These are phyloP conservation scores for Gambelia wislizenii DNA, from an alignment of 2,797 vertebrate genomes.

Conservation along the genomic window DNA sequence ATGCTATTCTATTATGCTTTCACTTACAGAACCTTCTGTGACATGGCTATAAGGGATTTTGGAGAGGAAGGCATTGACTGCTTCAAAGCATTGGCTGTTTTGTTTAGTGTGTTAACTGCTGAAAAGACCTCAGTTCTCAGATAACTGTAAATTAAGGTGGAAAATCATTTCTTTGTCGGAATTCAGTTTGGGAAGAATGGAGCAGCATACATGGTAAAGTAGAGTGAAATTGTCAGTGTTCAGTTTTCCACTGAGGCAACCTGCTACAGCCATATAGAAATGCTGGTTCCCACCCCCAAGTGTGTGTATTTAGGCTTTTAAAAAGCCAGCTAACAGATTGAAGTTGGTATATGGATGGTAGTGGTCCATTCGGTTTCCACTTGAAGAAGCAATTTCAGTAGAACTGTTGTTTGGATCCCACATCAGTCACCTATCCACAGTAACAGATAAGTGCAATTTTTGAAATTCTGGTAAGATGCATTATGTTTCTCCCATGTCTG, in stretches of 20 bases:
- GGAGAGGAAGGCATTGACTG: not conserved
- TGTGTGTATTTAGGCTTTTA: not conserved
- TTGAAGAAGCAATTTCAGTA: not conserved
- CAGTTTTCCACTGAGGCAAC: not conserved
- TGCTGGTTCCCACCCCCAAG: accelerated
- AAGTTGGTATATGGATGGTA: not conserved
- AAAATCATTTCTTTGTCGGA: not conserved
- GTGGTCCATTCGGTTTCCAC: not conserved
- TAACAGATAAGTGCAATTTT: not conserved
- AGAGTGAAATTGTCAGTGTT: not conserved
- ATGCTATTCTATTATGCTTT: not conserved
- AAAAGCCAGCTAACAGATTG: not conserved
- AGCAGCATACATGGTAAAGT: not conserved
- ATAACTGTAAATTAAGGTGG: not conserved
- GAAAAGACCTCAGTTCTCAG: not conserved
- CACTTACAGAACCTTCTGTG: not conserved
- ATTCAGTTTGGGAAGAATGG: not conserved
- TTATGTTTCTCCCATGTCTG: not conserved
- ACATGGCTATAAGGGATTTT: not conserved
- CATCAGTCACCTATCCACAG: not conserved
- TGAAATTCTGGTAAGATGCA: not conserved
- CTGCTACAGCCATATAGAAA: not conserved
- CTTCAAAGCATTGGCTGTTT: not conserved
- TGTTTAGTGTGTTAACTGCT: constrained; percentile 1
- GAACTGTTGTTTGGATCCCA: not conserved